phyloP scores from a whole-genome alignment of 2,888 invertebrate species.

The Spilosoma lubricipeda region DNA sequence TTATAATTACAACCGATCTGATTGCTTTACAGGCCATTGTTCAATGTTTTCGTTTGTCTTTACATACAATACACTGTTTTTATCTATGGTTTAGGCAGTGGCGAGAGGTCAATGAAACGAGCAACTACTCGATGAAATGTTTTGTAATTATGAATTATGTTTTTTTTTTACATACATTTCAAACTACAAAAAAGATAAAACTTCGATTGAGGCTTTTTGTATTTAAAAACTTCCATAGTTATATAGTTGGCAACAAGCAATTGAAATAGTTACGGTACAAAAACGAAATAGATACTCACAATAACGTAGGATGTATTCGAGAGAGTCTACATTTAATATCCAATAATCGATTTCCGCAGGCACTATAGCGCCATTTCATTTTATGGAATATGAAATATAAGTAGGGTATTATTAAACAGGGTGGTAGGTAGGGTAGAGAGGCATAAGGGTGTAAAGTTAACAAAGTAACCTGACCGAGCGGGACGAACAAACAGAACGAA shows the following conservation, averaged over 20 bases:
- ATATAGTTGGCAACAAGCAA: not conserved
- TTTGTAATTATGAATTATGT: not conserved
- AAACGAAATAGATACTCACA: constrained; percentile 7
- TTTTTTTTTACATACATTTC: no score
- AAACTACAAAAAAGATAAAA: not conserved
- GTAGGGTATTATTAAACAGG: constrained; percentile 3
- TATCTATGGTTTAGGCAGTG: not conserved
- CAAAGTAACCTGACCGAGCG: constrained; percentile 46
- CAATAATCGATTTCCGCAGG: constrained; percentile 15
- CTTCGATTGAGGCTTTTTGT: not conserved
- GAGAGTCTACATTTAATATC: constrained; percentile 11
- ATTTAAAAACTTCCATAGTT: not conserved
- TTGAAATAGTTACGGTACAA: not conserved
- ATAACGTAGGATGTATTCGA: constrained; percentile 3
- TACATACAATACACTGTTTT: not conserved
- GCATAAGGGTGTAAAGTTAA: constrained; percentile 15
- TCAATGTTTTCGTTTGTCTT: constrained; percentile 1
- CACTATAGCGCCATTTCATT: constrained; percentile 5
- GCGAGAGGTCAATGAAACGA: not conserved
- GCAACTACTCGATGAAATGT: not conserved
- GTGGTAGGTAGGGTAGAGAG: not conserved
- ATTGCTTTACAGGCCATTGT: constrained; percentile 1
- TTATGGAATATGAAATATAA: constrained; percentile 7
- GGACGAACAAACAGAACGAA: constrained; percentile 32
- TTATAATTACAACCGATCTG: not conserved